Evolutionary conservation across 2,113 vertebrate genomes (phyloP).

Genomic region (Tupaia chinensis): DNA sequence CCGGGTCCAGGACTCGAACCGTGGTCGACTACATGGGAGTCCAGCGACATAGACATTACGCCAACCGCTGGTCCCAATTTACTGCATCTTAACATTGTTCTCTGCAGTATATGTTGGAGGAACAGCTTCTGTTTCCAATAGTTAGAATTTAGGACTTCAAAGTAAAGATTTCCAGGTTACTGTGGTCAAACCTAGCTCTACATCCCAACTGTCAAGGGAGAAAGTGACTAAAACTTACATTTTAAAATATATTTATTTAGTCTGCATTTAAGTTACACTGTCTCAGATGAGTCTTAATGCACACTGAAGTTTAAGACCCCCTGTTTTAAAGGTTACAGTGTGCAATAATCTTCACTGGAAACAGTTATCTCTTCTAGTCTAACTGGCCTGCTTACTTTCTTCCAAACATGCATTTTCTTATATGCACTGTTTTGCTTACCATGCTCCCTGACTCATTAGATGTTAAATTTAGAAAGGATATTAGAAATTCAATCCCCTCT

Average conservation of each 20-base stretch:
- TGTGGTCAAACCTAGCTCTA: background rate
- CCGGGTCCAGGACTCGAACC: too few relatives aligned
- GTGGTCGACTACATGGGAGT: too few relatives aligned
- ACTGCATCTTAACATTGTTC: background rate
- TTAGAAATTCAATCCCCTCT: background rate
- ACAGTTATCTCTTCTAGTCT: background rate
- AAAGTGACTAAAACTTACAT: background rate
- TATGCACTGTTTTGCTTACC: background rate
- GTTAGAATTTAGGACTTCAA: background rate
- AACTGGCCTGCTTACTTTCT: background rate
- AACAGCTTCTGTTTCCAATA: background rate
- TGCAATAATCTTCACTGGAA: background rate
- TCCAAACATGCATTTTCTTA: slow-evolving; percentile 22
- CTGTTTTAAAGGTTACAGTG: background rate
- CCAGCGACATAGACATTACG: too few relatives aligned
- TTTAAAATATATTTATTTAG: background rate
- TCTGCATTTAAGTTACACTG: background rate
- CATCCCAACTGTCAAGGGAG: background rate
- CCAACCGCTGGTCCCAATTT: background rate
- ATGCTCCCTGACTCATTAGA: background rate
- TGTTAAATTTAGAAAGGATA: background rate
- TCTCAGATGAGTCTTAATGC: background rate
- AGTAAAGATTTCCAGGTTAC: background rate
- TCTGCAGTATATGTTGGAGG: background rate
- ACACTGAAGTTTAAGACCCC: background rate